Base-by-base conservation (phyloP, 2,797 vertebrate genomes). In the Bryconaethiops microstoma region DNA sequence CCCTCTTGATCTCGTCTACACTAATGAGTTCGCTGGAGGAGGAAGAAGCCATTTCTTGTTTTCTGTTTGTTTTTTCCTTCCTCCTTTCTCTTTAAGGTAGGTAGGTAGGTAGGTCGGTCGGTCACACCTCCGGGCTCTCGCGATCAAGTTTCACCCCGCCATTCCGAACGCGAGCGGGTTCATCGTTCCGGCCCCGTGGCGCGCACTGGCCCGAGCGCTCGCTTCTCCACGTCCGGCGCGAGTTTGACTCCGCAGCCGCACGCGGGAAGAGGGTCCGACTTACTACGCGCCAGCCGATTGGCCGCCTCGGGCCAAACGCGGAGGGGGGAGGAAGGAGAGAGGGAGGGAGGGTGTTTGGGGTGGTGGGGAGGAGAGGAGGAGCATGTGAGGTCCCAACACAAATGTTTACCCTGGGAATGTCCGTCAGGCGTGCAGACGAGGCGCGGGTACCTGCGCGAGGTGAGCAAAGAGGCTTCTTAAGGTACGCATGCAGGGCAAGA, bases 111-210 rank as follows among this genome's bases (percentile, higher is more conserved):
- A 65, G 63, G 16, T n/a, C 40, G 39, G 35, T 81, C 67, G 93
- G 94, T 95, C 93, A 95, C 95, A 95, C 95, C 94, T 95, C 94
- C 95, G 87, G 90, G 90, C 91, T 93, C 89, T 90, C 62, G 64
- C 94, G 97, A 97, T 99, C 97, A 95, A 96, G 96, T 99, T 99
- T 98, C 97, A 93, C 92, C 92, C 94, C 94, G 96, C 96, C 97
- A 96, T 97, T 48, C 96, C 96, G 95, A 95, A 92, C 92, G 94
- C 95, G 96, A 97, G 97, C 95, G 93, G 95, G 95, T 94, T 90
- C 63, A 65, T 65, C 63, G 40, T 67, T 96, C 95, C 95, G 93
- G 95, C 95, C 94, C 94, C 94, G 45, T 23, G 89, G 93, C 94
- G 95, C 95, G 94, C 95, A 95, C 93, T 91, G 95, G 96, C 96